These are phyloP conservation scores for Tenrec ecaudatus DNA, from an alignment of 2,113 vertebrate species.

Conservation along the genomic window DNA sequence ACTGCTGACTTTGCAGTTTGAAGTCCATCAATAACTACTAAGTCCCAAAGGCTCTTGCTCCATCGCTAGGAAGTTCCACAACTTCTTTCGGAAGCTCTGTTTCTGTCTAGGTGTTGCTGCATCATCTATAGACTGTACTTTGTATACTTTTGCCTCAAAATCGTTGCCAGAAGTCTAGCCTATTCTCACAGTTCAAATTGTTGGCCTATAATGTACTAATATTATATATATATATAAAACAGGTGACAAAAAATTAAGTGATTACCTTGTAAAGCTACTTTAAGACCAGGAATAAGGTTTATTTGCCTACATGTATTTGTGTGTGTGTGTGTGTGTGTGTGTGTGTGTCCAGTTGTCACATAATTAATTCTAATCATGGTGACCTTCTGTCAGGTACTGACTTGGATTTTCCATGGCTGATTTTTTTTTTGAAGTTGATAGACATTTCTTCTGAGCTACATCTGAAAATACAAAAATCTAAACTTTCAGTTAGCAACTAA, in stretches of 20 bases:
- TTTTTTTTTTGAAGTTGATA: neutral
- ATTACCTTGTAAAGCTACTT: too few relatives aligned
- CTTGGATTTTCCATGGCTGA: neutral
- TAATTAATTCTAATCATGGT: neutral
- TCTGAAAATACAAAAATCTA: neutral
- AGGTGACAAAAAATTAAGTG: too few relatives aligned
- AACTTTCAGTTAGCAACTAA: neutral
- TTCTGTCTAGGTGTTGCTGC: neutral
- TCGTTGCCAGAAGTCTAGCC: slow-evolving; percentile 1
- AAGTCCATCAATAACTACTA: too few relatives aligned
- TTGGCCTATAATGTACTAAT: too few relatives aligned
- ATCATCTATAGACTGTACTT: neutral
- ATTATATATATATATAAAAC: too few relatives aligned
- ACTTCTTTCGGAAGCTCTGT: neutral
- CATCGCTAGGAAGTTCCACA: neutral
- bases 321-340: neutral
- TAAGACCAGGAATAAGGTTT: too few relatives aligned
- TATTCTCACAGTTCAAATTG: too few relatives aligned
- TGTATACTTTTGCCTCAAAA: neutral
- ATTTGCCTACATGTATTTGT: too few relatives aligned
- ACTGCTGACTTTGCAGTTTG: too few relatives aligned
- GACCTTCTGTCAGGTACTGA: neutral
- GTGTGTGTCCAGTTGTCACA: too few relatives aligned
- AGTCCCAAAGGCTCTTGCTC: too few relatives aligned
- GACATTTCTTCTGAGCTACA: neutral